Conservation (phyloP, 1,140 invertebrate species). For the Olivierus martensii region DNA sequence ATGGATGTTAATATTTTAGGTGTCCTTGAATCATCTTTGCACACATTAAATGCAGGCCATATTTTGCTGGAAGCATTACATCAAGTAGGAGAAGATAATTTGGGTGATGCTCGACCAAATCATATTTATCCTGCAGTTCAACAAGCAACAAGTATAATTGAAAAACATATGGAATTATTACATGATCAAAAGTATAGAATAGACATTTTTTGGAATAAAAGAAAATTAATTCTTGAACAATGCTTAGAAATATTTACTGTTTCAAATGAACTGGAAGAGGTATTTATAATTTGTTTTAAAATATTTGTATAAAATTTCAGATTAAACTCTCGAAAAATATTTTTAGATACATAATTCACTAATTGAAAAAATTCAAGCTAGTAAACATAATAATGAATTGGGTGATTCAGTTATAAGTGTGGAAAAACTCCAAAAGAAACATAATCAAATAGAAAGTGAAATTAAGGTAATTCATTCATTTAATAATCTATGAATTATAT, state of each 20-base stretch:
- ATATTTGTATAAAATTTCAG: too few species aligned
- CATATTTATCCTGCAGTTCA: slow-evolving; percentile 47
- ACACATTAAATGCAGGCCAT: slow-evolving; percentile 62
- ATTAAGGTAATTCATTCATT: slow-evolving; percentile 45
- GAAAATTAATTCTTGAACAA: slow-evolving; percentile 50
- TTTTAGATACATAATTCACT: too few species aligned
- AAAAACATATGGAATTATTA: slow-evolving; percentile 56
- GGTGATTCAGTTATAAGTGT: slow-evolving; percentile 51
- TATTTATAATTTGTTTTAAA: too few species aligned
- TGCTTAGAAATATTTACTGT: slow-evolving; percentile 40
- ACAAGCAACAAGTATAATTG: slow-evolving; percentile 45
- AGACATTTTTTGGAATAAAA: slow-evolving; percentile 53
- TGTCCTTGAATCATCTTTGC: slow-evolving; percentile 60
- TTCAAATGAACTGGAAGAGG: too few species aligned
- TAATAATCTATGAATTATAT: too few species aligned
- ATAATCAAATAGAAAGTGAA: slow-evolving; percentile 53
- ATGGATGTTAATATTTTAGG: slow-evolving; percentile 22
- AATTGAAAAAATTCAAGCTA: too few species aligned
- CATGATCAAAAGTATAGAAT: slow-evolving; percentile 58
- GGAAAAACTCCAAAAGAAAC: slow-evolving; percentile 49
- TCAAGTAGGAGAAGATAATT: slow-evolving; percentile 44
- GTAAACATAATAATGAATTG: slow-evolving; percentile 20
- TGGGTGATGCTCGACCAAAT: slow-evolving; percentile 56
- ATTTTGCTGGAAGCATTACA: slow-evolving; percentile 50
- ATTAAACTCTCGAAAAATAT: too few species aligned